phyloP scores from a whole-genome alignment of 2,888 invertebrate genomes.

The Crioceris asparagi region DNA sequence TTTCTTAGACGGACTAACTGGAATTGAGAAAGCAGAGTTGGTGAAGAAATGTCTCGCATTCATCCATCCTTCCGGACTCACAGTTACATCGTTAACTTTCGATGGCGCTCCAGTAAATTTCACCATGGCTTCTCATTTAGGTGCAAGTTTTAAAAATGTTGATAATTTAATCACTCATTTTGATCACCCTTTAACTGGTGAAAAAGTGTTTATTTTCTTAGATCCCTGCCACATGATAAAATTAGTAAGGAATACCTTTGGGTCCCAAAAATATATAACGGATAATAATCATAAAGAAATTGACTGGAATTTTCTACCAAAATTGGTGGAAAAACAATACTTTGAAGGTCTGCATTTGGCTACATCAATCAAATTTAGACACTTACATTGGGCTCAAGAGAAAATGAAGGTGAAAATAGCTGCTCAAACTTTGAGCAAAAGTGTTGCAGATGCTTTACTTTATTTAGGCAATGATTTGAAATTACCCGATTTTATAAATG shows the following conservation, averaged over 20 bases:
- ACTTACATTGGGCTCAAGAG: constrained; percentile 6
- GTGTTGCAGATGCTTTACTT: constrained; percentile 11
- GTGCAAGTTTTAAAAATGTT: constrained; percentile 12
- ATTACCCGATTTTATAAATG: constrained; percentile 7
- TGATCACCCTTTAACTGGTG: constrained; percentile 7
- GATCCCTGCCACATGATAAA: constrained; percentile 24
- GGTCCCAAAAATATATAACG: constrained; percentile 9
- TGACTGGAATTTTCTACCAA: constrained; percentile 14
- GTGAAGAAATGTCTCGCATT: constrained; percentile 14
- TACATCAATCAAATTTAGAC: constrained; percentile 8
- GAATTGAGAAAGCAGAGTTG: constrained; percentile 14
- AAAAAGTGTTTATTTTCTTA: constrained; percentile 14
- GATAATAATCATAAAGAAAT: constrained; percentile 12
- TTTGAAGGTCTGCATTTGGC: constrained; percentile 9
- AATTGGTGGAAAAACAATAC: constrained; percentile 2
- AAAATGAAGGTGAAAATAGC: constrained; percentile 20
- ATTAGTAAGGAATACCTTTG: constrained; percentile 19
- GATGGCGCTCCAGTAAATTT: constrained; percentile 22
- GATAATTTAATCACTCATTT: constrained; percentile 8
- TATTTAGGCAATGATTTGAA: constrained; percentile 10
- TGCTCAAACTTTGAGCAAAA: constrained; percentile 11
- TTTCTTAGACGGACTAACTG: constrained; percentile 14
- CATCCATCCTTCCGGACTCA: constrained; percentile 15
- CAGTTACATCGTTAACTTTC: constrained; percentile 19
- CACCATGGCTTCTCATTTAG: constrained; percentile 13